phyloP scores from a whole-genome alignment of 1,140 invertebrate genomes.

The Lerema accius region DNA sequence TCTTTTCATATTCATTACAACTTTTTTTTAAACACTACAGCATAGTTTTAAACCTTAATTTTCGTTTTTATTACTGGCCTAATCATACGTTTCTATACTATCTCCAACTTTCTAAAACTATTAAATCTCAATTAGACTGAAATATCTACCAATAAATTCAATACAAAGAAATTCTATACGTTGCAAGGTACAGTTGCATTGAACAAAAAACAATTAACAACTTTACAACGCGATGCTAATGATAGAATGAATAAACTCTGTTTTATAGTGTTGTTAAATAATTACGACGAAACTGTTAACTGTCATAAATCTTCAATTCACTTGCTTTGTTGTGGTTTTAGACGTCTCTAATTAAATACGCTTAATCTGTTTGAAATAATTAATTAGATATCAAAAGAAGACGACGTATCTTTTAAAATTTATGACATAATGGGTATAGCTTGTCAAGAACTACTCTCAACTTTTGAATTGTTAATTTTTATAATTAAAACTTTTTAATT shows the following conservation, averaged over 20 bases:
- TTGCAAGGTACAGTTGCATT: not conserved
- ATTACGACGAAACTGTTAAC: conserved; percentile 13
- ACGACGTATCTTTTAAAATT: not conserved
- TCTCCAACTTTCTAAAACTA: conserved; percentile 10
- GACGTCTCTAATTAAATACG: not conserved
- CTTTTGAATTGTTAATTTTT: no score
- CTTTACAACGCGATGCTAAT: conserved; percentile 13
- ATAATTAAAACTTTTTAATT: no score
- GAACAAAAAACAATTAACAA: not conserved
- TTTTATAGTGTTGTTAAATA: conserved; percentile 8
- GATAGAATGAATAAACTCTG: conserved; percentile 5
- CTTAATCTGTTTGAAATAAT: not conserved
- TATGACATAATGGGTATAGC: not conserved
- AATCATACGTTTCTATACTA: no score
- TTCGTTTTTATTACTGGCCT: no score
- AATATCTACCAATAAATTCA: not conserved
- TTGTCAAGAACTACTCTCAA: not conserved
- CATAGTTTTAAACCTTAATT: no score
- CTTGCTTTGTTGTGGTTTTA: conserved; percentile 13
- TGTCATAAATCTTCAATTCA: conserved; percentile 15
- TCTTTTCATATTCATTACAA: no score
- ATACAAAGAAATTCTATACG: not conserved
- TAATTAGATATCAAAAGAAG: not conserved
- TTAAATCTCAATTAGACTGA: conserved; percentile 16
- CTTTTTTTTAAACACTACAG: no score